Percentiles rank a stretch among this genome's conserved stretches.
phyloP scores from a whole-genome alignment of 2,113 vertebrate genomes.

The Mustelus asterias region DNA sequence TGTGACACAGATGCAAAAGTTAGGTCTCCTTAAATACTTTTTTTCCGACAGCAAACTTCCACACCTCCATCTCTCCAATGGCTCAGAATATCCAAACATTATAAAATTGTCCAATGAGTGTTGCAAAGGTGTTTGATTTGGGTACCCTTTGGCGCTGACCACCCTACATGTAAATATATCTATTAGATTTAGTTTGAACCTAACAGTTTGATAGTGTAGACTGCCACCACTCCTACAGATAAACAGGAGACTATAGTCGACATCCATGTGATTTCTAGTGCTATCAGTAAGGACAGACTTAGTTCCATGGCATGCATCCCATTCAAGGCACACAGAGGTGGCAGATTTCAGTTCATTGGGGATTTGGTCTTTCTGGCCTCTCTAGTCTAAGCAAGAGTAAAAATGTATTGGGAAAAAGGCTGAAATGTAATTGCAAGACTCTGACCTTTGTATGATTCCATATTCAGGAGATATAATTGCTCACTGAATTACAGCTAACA shows the following conservation, averaged over 20 bases:
- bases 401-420: not conserved
- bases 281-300: not conserved
- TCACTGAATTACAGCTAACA: not conserved
- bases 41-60: too few relatives aligned
- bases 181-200: not conserved
- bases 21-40: too few relatives aligned
- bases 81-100: too few relatives aligned
- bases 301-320: not conserved
- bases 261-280: not conserved
- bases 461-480: not conserved
- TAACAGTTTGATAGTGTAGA: not conserved
- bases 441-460: not conserved
- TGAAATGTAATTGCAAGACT: not conserved
- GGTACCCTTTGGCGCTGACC: too few relatives aligned
- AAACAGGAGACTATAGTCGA: not conserved
- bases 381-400: not conserved
- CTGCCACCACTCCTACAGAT: not conserved
- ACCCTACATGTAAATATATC: not conserved
- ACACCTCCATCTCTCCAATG: too few relatives aligned
- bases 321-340: not conserved
- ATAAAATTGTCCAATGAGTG: too few relatives aligned
- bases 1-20: too few relatives aligned
- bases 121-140: too few relatives aligned
- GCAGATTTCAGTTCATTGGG: not conserved
- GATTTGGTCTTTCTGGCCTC: too few relatives aligned